Evolutionary conservation across 2,888 invertebrate genomes (phyloP).

Genomic region (Seladonia tumulorum): DNA sequence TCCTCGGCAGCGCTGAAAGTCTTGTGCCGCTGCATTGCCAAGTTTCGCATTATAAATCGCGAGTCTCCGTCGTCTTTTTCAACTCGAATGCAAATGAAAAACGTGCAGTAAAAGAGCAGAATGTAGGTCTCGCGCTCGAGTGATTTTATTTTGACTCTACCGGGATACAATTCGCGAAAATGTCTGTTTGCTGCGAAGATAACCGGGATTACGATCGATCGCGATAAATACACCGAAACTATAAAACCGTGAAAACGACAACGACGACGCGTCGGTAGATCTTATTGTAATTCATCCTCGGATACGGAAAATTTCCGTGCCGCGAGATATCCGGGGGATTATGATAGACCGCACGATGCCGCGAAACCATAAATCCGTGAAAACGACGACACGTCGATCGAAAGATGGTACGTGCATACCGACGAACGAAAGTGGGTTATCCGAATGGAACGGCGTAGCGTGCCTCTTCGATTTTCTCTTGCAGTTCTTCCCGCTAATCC

Average conservation of each 20-base stretch:
- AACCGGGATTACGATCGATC: neutral
- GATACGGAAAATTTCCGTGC: neutral
- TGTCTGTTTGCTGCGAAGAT: neutral
- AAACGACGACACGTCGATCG: slow-evolving; percentile 62
- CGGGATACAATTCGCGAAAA: neutral
- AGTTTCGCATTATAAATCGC: neutral
- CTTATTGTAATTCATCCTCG: neutral
- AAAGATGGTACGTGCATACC: slow-evolving; percentile 55
- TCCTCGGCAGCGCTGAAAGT: neutral
- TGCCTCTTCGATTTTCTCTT: slow-evolving; percentile 73
- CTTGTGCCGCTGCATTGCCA: slow-evolving; percentile 1
- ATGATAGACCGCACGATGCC: slow-evolving; percentile 1
- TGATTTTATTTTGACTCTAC: neutral
- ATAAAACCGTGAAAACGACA: neutral
- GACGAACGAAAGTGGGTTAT: slow-evolving; percentile 73
- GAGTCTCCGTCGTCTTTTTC: neutral
- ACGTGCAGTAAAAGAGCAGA: neutral
- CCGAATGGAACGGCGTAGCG: slow-evolving; percentile 64
- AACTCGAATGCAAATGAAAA: neutral
- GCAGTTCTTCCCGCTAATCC: slow-evolving; percentile 67
- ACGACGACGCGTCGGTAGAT: neutral
- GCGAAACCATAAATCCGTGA: slow-evolving; percentile 48
- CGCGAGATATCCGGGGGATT: neutral
- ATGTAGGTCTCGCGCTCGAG: neutral
- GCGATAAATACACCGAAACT: neutral